phyloP scores from a whole-genome alignment of 2,797 vertebrate genomes.

The Odontamblyopus lacepedii region DNA sequence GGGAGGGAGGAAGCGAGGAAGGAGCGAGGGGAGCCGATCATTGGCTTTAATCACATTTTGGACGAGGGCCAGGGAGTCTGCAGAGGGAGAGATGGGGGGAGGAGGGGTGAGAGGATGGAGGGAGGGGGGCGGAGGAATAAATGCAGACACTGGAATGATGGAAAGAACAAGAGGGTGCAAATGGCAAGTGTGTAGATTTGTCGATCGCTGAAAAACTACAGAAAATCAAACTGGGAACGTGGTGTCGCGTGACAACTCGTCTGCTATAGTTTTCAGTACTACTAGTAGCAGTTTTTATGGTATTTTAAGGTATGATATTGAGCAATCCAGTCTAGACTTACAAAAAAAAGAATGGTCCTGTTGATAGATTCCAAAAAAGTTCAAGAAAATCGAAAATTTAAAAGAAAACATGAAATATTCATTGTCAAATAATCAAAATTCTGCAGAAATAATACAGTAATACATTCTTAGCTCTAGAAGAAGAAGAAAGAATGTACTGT shows the following conservation, averaged over 20 bases:
- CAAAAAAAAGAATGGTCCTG: not conserved
- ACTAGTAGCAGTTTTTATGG: not conserved
- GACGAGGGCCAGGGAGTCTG: slow-evolving; percentile 96
- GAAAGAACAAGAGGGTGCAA: slow-evolving; percentile 20
- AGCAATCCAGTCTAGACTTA: not conserved
- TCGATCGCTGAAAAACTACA: slow-evolving; percentile 22
- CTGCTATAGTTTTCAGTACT: not conserved
- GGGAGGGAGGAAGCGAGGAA: slow-evolving; percentile 66
- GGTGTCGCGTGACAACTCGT: not conserved
- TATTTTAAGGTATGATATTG: not conserved
- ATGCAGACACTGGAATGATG: slow-evolving; percentile 35
- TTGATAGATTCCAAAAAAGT: not conserved
- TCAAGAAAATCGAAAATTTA: too few relatives aligned
- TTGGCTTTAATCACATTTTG: slow-evolving; percentile 99
- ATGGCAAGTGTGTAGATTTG: slow-evolving; percentile 52
- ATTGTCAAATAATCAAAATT: too few relatives aligned
- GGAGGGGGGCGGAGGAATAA: slow-evolving; percentile 55
- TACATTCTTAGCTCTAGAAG: too few relatives aligned
- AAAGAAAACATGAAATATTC: too few relatives aligned
- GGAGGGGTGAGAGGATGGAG: slow-evolving; percentile 65
- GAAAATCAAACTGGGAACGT: not conserved
- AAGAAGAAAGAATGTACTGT: too few relatives aligned
- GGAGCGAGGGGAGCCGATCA: slow-evolving; percentile 88
- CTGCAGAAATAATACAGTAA: too few relatives aligned
- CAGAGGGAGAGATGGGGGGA: slow-evolving; percentile 70